These are phyloP conservation scores for Glaucopsyche alexis DNA, from an alignment of 2,888 invertebrate species.

Conservation along the genomic window DNA sequence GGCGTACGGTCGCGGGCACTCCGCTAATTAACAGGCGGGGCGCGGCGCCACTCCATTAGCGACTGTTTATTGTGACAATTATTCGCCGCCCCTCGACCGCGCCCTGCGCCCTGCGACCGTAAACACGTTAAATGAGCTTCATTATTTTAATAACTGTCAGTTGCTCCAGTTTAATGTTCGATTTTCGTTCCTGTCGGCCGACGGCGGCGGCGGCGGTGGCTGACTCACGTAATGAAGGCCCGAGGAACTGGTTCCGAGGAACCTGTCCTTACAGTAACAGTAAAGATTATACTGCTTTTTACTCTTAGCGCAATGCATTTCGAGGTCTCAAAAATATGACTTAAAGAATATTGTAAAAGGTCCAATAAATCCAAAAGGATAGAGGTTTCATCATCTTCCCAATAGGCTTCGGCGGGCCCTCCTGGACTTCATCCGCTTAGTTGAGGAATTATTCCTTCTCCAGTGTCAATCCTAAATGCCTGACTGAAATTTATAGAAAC, in stretches of 20 bases:
- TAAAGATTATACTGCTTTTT: constrained; percentile 5
- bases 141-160: constrained; percentile 12
- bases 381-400: no score
- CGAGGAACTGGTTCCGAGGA: background rate
- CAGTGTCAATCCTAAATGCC: background rate
- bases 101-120: constrained; percentile 28
- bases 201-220: background rate
- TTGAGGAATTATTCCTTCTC: background rate
- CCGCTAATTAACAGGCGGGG: constrained; percentile 46
- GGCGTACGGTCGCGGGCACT: constrained; percentile 40
- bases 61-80: constrained; percentile 74
- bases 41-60: constrained; percentile 69
- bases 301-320: background rate
- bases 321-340: background rate
- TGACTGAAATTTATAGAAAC: background rate
- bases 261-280: constrained; percentile 9
- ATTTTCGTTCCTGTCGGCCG: constrained; percentile 2
- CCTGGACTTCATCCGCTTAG: background rate
- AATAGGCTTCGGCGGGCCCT: background rate
- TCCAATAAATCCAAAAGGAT: background rate
- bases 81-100: constrained; percentile 47
- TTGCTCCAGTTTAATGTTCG: constrained; percentile 17
- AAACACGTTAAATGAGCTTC: constrained; percentile 1
- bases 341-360: background rate
- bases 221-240: constrained; percentile 17